Conservation (phyloP, 53 echinoderm and acorn worm genomes). For the Crossaster papposus region DNA sequence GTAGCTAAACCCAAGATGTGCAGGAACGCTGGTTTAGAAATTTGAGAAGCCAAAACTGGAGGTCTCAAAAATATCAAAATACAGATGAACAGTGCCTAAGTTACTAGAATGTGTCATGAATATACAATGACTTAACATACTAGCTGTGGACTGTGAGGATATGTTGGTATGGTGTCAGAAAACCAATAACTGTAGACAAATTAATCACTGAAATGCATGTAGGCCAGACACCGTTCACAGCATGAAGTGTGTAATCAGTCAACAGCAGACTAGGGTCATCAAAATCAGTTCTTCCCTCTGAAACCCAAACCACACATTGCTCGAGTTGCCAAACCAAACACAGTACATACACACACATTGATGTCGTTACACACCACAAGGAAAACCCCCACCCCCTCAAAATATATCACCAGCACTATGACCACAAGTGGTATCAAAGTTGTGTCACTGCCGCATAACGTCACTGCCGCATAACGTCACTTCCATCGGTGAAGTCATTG, state of each 20-base stretch:
- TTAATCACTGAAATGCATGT: neutral
- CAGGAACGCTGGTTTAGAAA: neutral
- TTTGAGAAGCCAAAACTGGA: neutral
- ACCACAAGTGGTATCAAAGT: neutral
- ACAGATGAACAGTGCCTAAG: neutral
- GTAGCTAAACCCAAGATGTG: neutral
- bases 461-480: conserved; percentile 10
- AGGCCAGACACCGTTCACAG: neutral
- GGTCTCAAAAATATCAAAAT: neutral
- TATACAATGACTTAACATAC: neutral
- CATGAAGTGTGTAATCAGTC: neutral
- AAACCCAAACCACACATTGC: neutral
- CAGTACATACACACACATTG: conserved; percentile 15
- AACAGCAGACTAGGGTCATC: neutral
- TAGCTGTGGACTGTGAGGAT: neutral
- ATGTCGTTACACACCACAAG: neutral
- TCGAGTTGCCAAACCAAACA: no score
- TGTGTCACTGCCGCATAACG: neutral
- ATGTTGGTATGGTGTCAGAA: neutral
- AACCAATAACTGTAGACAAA: neutral
- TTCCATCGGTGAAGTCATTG: neutral
- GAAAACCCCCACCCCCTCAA: neutral
- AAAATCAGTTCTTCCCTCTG: neutral
- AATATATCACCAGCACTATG: neutral
- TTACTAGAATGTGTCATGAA: neutral